A percentile compares a stretch with the other conserved stretches of the same genome.
Conservation (phyloP, 2,113 vertebrate genomes). For the Thunnus maccoyii region DNA sequence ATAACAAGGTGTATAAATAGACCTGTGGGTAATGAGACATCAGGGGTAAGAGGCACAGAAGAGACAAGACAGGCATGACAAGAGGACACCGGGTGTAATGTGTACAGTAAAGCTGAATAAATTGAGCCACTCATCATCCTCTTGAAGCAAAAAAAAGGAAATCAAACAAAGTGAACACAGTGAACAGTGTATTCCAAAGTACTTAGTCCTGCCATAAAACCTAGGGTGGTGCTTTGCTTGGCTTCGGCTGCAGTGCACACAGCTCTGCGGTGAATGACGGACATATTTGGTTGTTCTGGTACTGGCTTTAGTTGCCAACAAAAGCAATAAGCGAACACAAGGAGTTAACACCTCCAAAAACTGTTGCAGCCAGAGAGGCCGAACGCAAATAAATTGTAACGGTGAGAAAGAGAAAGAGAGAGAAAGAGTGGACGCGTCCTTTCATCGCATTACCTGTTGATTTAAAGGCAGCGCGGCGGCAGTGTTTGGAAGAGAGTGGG, state of each 20-base stretch:
- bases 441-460: constrained; percentile 57
- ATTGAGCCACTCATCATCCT: neutral
- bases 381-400: constrained; percentile 17
- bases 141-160: neutral
- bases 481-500: constrained; percentile 45
- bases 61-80: constrained; percentile 47
- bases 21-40: constrained; percentile 52
- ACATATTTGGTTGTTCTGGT: constrained; percentile 62
- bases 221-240: constrained; percentile 59
- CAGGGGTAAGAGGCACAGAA: constrained; percentile 42
- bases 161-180: constrained; percentile 19
- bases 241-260: constrained; percentile 24
- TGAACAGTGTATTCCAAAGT: constrained; percentile 4
- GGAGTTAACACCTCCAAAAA: constrained; percentile 4
- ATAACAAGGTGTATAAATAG: constrained; percentile 91
- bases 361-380: neutral
- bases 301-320: constrained; percentile 47
- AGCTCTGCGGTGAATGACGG: constrained; percentile 44
- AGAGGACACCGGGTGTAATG: constrained; percentile 37
- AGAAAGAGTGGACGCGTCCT: constrained; percentile 25
- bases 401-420: constrained; percentile 15
- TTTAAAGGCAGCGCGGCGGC: constrained; percentile 41
- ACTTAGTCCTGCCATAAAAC: constrained; percentile 26
- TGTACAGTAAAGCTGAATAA: constrained; percentile 32
- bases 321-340: constrained; percentile 50